These are phyloP conservation scores for Drosophila longiperda DNA, from an alignment of 2,888 invertebrate genomes.

Conservation along the genomic window DNA sequence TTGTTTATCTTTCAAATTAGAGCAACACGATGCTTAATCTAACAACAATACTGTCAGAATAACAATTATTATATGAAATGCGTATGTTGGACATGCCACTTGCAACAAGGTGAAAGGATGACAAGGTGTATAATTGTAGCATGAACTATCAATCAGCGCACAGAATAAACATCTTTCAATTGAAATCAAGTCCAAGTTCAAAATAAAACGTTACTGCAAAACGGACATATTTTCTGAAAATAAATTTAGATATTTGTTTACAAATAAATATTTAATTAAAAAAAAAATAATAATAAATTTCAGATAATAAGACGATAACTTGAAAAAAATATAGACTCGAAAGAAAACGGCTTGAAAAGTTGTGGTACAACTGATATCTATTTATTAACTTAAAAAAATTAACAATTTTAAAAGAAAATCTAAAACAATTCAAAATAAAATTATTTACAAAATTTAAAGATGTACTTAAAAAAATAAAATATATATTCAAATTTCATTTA, in stretches of 20 bases:
- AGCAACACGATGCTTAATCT: conserved; percentile 44
- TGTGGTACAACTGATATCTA: not conserved
- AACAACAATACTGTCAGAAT: conserved; percentile 59
- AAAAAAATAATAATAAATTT: not conserved
- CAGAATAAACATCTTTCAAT: not conserved
- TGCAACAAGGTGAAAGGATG: not conserved
- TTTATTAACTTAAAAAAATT: not conserved
- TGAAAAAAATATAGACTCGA: not conserved
- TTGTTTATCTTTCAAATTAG: conserved; percentile 70
- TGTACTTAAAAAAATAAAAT: not conserved
- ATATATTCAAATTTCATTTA: no score
- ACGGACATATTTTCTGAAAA: not conserved
- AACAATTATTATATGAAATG: conserved; percentile 2
- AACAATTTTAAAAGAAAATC: not conserved
- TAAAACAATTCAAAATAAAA: not conserved
- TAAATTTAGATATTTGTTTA: not conserved
- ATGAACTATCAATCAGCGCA: not conserved
- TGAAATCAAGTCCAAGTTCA: not conserved
- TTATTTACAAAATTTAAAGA: not conserved
- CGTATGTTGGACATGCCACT: not conserved
- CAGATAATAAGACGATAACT: not conserved
- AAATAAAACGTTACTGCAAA: not conserved
- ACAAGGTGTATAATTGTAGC: conserved; percentile 1
- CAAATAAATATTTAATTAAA: not conserved
- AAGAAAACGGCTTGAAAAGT: not conserved